phyloP scores from a whole-genome alignment of 2,888 invertebrate genomes.

The Cinara cedri region DNA sequence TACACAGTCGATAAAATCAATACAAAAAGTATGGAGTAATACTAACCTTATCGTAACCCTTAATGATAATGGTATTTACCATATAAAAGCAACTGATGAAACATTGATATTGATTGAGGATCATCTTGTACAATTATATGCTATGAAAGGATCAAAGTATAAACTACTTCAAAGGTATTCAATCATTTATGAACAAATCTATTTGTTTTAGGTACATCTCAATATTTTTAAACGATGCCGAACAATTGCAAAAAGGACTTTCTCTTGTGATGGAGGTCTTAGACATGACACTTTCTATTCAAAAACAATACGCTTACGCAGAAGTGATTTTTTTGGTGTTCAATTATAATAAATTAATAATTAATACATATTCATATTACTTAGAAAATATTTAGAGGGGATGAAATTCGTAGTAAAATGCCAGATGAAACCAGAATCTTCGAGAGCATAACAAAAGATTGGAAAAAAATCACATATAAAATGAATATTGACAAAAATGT shows the following conservation, averaged over 20 bases:
- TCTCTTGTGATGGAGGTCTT: slow-evolving; percentile 82
- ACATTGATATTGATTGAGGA: slow-evolving; percentile 82
- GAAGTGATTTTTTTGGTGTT: slow-evolving; percentile 65
- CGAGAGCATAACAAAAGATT: slow-evolving; percentile 66
- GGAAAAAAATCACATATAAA: slow-evolving; percentile 24
- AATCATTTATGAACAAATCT: background rate
- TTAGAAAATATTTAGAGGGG: slow-evolving; percentile 83
- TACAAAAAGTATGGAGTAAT: slow-evolving; percentile 23
- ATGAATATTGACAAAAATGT: background rate
- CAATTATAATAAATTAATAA: background rate
- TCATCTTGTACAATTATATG: slow-evolving; percentile 80
- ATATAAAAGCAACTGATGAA: slow-evolving; percentile 78
- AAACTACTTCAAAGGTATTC: background rate
- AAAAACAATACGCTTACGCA: slow-evolving; percentile 83
- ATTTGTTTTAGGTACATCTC: slow-evolving; percentile 70
- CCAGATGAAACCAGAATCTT: slow-evolving; percentile 71
- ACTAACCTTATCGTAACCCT: slow-evolving; percentile 66
- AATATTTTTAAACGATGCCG: slow-evolving; percentile 82
- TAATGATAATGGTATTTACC: slow-evolving; percentile 70
- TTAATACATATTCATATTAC: background rate
- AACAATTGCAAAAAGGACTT: slow-evolving; percentile 84
- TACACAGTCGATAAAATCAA: slow-evolving; percentile 18
- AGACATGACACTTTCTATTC: slow-evolving; percentile 80
- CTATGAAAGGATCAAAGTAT: slow-evolving; percentile 81
- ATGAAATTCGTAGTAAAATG: slow-evolving; percentile 84